Percentiles rank a stretch among this genome's conserved stretches.
Evolutionary conservation across 2,113 vertebrate genomes (phyloP).

Genomic region (Manacus vitellinus): DNA sequence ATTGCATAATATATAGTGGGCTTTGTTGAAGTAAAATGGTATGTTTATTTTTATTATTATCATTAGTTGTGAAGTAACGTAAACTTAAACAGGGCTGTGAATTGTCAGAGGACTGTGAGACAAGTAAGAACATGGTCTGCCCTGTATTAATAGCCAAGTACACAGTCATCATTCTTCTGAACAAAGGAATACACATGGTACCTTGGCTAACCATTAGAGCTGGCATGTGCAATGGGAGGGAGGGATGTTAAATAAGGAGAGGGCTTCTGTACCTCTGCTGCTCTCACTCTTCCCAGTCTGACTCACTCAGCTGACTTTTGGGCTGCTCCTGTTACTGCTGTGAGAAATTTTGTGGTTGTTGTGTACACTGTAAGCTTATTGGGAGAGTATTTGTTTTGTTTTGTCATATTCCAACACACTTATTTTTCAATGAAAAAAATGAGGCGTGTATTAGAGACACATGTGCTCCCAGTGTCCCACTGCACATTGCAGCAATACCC

Average conservation of each 20-base stretch:
- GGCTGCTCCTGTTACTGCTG: not conserved
- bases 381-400: not conserved
- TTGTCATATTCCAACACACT: not conserved
- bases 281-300: not conserved
- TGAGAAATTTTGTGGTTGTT: not conserved
- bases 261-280: not conserved
- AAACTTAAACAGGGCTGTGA: conserved; percentile 31
- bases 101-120: not conserved
- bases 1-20: conserved; percentile 50
- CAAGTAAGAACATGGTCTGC: not conserved
- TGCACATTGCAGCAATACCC: not conserved
- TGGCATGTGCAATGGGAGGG: not conserved
- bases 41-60: conserved; percentile 55
- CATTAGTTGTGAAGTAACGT: conserved; percentile 33
- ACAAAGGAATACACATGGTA: not conserved
- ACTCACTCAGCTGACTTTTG: not conserved
- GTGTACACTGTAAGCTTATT: not conserved
- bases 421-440: not conserved
- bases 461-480: not conserved
- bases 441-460: not conserved
- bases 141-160: not conserved
- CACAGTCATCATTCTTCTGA: not conserved
- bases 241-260: not conserved
- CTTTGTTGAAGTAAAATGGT: conserved; percentile 51
- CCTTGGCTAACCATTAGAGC: not conserved